Evolutionary conservation across 92 coral and sea anemone species (phyloP).

Genomic region (Montipora capitata): DNA sequence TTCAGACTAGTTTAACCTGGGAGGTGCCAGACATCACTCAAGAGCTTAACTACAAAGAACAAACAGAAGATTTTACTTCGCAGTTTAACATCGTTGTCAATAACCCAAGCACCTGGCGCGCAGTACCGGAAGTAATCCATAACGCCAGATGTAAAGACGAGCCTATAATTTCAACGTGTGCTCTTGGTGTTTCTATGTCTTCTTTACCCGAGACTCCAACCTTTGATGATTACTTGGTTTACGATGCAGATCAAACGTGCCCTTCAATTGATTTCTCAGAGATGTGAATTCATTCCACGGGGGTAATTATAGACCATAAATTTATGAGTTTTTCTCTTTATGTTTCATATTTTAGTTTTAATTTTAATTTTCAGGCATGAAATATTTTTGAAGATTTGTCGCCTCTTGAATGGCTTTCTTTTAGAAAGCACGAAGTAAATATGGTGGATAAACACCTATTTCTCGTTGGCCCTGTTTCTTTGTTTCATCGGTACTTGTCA

Average conservation of each 20-base stretch:
- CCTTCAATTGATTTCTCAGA: constrained; percentile 98
- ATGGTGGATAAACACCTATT: background rate
- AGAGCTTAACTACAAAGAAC: constrained; percentile 75
- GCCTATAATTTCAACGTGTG: constrained; percentile 58
- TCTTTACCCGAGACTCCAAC: constrained; percentile 91
- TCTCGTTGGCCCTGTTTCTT: constrained; percentile 7
- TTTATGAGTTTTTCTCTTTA: background rate
- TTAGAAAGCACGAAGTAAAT: background rate
- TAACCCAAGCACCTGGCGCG: constrained; percentile 74
- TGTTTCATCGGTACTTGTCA: background rate
- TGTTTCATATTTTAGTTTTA: background rate
- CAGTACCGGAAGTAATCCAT: constrained; percentile 64
- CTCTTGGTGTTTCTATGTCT: constrained; percentile 52
- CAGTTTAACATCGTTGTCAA: constrained; percentile 15
- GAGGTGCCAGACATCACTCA: constrained; percentile 92
- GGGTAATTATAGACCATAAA: constrained; percentile 25
- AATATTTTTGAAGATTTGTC: background rate
- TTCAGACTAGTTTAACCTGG: constrained; percentile 88
- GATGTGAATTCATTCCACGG: constrained; percentile 64
- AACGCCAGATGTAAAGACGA: constrained; percentile 77
- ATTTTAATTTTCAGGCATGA: background rate
- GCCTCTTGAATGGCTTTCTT: background rate
- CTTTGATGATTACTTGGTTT: constrained; percentile 94
- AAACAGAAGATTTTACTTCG: constrained; percentile 17
- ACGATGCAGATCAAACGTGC: constrained; percentile 98